Conservation (phyloP, 2,888 invertebrate species). For the Athripsodes cinereus region DNA sequence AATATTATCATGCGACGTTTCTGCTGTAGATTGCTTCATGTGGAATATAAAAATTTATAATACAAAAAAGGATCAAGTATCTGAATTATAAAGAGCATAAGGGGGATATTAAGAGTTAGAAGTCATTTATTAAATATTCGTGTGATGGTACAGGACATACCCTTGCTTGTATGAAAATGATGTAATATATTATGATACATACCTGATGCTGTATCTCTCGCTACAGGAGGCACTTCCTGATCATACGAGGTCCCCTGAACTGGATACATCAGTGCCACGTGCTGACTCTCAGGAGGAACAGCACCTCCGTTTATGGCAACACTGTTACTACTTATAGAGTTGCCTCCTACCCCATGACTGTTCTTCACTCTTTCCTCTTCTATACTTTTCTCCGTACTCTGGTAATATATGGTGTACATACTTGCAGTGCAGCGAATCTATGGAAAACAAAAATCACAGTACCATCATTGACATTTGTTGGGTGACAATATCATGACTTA, state of each 20-base stretch:
- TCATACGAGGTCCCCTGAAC: slow-evolving; percentile 25
- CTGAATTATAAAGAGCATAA: too few species aligned
- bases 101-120: too few species aligned
- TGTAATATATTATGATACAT: too few species aligned
- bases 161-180: too few species aligned
- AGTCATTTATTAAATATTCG: too few species aligned
- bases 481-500: too few species aligned
- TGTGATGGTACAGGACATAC: too few species aligned
- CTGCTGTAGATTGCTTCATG: too few species aligned
- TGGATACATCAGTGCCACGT: slow-evolving; percentile 27
- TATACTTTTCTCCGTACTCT: slow-evolving; percentile 60
- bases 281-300: slow-evolving; percentile 24
- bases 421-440: slow-evolving; percentile 60
- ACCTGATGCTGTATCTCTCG: slow-evolving; percentile 11
- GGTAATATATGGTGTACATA: slow-evolving; percentile 60
- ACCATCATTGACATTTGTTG: too few species aligned
- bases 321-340: not conserved
- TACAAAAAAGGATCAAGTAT: too few species aligned
- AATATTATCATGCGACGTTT: too few species aligned
- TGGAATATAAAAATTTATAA: too few species aligned
- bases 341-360: slow-evolving; percentile 19
- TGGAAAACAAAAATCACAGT: slow-evolving; percentile 9
- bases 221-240: slow-evolving; percentile 21
- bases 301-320: slow-evolving; percentile 7
- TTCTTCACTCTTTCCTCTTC: slow-evolving; percentile 46